phyloP scores from a whole-genome alignment of 1,140 invertebrate genomes.

The Rhagoletis pomonella region DNA sequence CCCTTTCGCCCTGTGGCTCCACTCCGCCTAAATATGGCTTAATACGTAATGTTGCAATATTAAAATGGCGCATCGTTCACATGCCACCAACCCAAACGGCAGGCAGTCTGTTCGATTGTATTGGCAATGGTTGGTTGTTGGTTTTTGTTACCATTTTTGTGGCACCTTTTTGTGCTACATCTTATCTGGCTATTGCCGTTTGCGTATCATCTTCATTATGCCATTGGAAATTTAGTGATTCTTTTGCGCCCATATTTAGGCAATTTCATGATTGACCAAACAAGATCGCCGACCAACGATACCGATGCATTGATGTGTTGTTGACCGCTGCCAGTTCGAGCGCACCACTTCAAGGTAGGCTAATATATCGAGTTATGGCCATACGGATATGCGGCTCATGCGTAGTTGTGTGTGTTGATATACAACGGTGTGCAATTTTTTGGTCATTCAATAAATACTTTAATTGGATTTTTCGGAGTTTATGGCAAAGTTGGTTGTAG shows the following conservation, averaged over 20 bases:
- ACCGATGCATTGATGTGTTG: not conserved
- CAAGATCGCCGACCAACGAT: not conserved
- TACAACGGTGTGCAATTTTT: constrained; percentile 3
- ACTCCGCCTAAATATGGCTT: not conserved
- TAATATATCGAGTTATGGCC: not conserved
- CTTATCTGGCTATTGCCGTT: constrained; percentile 25
- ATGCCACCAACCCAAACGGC: not conserved
- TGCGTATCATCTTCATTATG: constrained; percentile 42
- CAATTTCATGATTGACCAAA: constrained; percentile 1
- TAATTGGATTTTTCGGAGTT: not conserved
- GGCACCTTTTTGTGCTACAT: not conserved
- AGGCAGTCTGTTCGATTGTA: not conserved
- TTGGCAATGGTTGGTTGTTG: not conserved
- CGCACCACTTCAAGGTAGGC: not conserved
- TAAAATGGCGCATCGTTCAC: constrained; percentile 27
- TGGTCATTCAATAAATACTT: not conserved
- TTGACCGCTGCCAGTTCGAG: not conserved
- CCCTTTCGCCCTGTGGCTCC: not conserved
- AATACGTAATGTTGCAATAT: constrained; percentile 38
- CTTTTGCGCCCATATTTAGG: constrained; percentile 15
- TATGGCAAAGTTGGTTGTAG: no score
- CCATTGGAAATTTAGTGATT: constrained; percentile 31
- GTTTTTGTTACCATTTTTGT: not conserved
- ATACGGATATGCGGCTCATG: not conserved
- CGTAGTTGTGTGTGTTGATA: not conserved